Evolutionary conservation across 2,888 invertebrate species (phyloP), one percentile per base, ranked within the genome.

Genomic region (Saturnia japonica): DNA sequence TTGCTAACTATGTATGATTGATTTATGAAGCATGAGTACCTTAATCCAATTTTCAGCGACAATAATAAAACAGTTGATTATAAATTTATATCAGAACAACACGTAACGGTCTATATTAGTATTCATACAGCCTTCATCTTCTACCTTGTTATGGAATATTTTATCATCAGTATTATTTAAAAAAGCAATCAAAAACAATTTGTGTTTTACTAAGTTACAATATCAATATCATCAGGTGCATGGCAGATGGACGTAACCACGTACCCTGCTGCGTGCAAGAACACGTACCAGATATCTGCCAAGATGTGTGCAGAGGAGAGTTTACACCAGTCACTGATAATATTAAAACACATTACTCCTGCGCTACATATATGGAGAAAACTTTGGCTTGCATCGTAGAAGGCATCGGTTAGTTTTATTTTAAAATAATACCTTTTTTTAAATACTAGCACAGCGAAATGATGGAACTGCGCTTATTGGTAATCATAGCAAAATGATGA

Each of bases 271-370:
- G 97, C 85, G 95, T 96, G 34, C 96, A 96, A 76, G 97, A 97
- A 84, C 95, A 96, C 71, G 96, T 97, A 28, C 97, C 97, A 0
- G 97, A 97, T 85, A 96, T 97, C 77, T 97, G 97, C 84, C 97
- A 97, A 82, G 97, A 97, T 77, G 97, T 97, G 75, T 97, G 97
- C 83, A 94, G 97, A 0, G 97, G 97, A 42, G 97, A 97, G 85
- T 97, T 97, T 88, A 97, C 97, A 0, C 96, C 97, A 0, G 97
- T 97, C 74, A 97, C 97, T 0, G 97, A 97, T 84, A 96, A 96
- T 80, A 96, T 97, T 72, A 96, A 96, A 87, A 97, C 97, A 0
- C 97, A 97, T 80, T 97, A 97, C 86, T 97, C 97, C 3, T 97
- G 97, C 84, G 96, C 97, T 0, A 95, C 97, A 0, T 97, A 97